phyloP scores from a whole-genome alignment of 2,888 invertebrate genomes.

The Sussaba pulchella region DNA sequence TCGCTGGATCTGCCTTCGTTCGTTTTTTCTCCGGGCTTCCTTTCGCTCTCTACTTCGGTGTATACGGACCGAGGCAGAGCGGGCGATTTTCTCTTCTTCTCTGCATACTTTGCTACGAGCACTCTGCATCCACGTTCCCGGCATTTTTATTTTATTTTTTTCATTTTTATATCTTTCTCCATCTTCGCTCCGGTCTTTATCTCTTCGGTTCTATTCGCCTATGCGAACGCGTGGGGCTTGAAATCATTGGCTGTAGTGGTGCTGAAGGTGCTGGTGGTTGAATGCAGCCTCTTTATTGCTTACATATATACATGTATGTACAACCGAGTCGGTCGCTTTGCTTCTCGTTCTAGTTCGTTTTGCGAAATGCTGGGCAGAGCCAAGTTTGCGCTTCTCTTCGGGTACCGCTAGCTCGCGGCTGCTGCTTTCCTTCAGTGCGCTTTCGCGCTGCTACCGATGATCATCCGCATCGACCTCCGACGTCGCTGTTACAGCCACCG shows the following conservation, averaged over 20 bases:
- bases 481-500: not conserved
- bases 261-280: not conserved
- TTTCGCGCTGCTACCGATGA: slow-evolving; percentile 20
- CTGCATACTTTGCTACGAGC: not conserved
- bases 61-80: not conserved
- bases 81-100: slow-evolving; percentile 1
- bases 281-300: not conserved
- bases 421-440: slow-evolving; percentile 24
- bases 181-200: not conserved
- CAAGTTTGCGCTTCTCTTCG: slow-evolving; percentile 17
- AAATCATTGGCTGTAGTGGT: no score
- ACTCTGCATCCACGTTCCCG: slow-evolving; percentile 27
- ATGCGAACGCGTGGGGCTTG: not conserved
- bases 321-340: slow-evolving; percentile 28
- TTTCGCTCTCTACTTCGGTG: slow-evolving; percentile 22
- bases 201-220: slow-evolving; percentile 15
- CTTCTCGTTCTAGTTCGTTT: slow-evolving; percentile 25
- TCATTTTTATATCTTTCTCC: not conserved
- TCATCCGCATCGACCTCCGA: not conserved
- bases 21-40: slow-evolving; percentile 18
- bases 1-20: not conserved
- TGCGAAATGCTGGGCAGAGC: slow-evolving; percentile 32
- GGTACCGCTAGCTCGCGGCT: slow-evolving; percentile 18
- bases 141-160: slow-evolving; percentile 8
- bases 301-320: not conserved